These are phyloP conservation scores for Hirundo rustica DNA, from an alignment of 2,797 vertebrate genomes.

Conservation along the genomic window DNA sequence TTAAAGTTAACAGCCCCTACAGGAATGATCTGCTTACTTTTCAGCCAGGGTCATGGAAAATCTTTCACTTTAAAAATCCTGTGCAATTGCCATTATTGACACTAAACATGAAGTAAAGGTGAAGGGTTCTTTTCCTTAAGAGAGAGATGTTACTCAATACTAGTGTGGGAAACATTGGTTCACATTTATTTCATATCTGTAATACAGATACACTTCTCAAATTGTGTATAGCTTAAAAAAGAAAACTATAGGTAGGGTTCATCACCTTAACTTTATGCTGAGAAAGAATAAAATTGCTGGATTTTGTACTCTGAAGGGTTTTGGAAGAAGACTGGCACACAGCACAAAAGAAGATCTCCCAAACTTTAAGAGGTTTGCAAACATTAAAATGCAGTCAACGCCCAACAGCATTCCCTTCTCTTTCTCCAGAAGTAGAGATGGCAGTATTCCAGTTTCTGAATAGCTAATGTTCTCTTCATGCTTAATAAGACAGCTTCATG, in stretches of 20 bases:
- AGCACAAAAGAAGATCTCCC: background rate
- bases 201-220: background rate
- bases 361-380: background rate
- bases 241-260: background rate
- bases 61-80: background rate
- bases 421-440: background rate
- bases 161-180: background rate
- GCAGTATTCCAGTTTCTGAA: background rate
- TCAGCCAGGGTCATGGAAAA: background rate
- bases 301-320: background rate
- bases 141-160: background rate
- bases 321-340: background rate
- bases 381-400: background rate
- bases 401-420: background rate
- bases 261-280: background rate
- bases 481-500: background rate
- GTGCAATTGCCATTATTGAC: background rate
- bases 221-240: background rate
- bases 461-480: background rate
- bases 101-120: background rate
- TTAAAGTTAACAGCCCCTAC: accelerated
- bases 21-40: background rate
- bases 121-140: background rate
- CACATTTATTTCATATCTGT: background rate
- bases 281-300: background rate